phyloP scores from a whole-genome alignment of 2,888 invertebrate genomes.

The Cheilosia variabilis region DNA sequence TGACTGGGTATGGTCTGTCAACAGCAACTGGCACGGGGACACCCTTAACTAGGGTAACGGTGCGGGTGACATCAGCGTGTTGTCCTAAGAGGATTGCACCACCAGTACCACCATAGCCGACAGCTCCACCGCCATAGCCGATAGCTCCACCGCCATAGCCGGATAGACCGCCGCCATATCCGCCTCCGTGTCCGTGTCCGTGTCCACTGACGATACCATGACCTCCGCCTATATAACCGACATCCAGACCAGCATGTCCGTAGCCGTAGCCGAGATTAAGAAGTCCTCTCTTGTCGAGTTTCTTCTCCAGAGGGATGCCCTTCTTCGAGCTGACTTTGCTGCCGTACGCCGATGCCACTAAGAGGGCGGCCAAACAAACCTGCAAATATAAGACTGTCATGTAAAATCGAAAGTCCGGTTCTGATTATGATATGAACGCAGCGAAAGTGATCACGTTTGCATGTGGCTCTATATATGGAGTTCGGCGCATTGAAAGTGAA shows the following conservation, averaged over 20 bases:
- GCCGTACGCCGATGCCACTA: constrained; percentile 88
- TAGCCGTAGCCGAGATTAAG: constrained; percentile 92
- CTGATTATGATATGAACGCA: constrained; percentile 25
- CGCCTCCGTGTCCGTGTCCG: constrained; percentile 78
- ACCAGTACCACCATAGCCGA: constrained; percentile 75
- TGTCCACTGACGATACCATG: constrained; percentile 81
- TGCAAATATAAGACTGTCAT: constrained; percentile 82
- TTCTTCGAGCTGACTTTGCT: constrained; percentile 85
- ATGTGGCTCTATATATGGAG: constrained; percentile 57
- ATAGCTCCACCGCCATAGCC: constrained; percentile 44
- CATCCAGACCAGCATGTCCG: constrained; percentile 89
- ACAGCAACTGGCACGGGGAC: constrained; percentile 90
- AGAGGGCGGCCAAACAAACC: constrained; percentile 90
- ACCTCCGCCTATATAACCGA: constrained; percentile 89
- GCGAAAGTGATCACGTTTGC: constrained; percentile 73
- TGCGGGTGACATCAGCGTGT: constrained; percentile 86
- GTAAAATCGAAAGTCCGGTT: constrained; percentile 62
- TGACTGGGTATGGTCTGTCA: constrained; percentile 89
- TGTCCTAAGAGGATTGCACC: constrained; percentile 82
- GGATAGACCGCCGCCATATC: constrained; percentile 78
- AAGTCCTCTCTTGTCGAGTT: constrained; percentile 92
- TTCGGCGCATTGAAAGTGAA: constrained; percentile 65
- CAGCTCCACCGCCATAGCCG: constrained; percentile 78
- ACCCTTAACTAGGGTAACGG: constrained; percentile 89
- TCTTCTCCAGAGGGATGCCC: constrained; percentile 88